A percentile compares a stretch with the other conserved stretches of the same genome.
These are phyloP conservation scores for Microchirus variegatus DNA, from an alignment of 2,797 vertebrate genomes.

Conservation along the genomic window DNA sequence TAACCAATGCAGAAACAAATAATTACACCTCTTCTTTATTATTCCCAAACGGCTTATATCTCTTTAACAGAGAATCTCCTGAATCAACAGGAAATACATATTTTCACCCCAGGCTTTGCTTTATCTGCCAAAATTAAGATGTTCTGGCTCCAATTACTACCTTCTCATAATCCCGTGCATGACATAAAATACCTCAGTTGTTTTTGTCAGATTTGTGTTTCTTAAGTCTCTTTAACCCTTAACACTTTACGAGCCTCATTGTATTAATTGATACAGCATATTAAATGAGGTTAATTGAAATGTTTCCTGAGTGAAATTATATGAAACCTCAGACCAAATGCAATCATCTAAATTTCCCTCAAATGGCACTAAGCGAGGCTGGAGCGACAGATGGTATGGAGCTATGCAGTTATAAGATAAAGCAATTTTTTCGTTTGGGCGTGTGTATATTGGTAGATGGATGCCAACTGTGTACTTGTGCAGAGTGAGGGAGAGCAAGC, in stretches of 20 bases:
- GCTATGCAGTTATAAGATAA: conserved; percentile 9
- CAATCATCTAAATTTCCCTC: not conserved
- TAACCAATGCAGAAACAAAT: not conserved
- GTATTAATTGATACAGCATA: not conserved
- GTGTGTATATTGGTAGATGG: conserved; percentile 9
- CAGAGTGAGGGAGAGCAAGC: conserved; percentile 20
- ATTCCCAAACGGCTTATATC: not conserved
- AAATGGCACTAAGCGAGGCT: not conserved
- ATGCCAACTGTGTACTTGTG: conserved; percentile 10
- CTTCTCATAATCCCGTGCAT: not conserved
- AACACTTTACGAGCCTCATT: not conserved
- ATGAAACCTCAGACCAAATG: conserved; percentile 16
- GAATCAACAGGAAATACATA: not conserved
- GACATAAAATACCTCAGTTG: too few relatives aligned
- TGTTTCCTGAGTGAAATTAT: not conserved
- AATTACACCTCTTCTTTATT: not conserved
- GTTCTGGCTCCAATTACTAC: not conserved
- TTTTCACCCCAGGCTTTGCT: not conserved
- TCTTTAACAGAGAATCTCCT: not conserved
- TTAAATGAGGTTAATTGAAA: not conserved
- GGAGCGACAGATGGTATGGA: not conserved
- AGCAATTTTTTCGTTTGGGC: conserved; percentile 14
- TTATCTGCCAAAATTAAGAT: conserved; percentile 1
- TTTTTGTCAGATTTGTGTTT: not conserved
- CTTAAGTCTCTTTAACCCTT: not conserved